These are phyloP conservation scores for Oceanites oceanicus DNA, from an alignment of 2,113 vertebrate species.

Conservation along the genomic window DNA sequence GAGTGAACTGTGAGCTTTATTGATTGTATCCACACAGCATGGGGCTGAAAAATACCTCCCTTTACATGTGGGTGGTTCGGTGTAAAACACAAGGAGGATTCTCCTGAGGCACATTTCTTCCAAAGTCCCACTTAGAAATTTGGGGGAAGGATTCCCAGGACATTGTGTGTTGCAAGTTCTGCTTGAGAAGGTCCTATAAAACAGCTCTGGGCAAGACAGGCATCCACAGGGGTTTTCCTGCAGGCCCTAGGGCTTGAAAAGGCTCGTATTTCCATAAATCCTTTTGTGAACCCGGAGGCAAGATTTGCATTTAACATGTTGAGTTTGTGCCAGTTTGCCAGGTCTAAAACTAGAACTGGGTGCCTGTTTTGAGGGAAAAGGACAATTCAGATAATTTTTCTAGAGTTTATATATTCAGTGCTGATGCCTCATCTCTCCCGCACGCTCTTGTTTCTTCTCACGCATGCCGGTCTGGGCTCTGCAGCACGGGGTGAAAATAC, in stretches of 20 bases:
- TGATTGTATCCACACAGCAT: neutral
- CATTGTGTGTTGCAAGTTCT: neutral
- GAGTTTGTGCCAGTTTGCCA: neutral
- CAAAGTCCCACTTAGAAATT: neutral
- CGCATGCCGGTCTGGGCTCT: neutral
- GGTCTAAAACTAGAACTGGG: neutral
- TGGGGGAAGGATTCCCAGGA: neutral
- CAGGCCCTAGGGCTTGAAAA: neutral
- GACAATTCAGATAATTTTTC: neutral
- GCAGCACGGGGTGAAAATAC: neutral
- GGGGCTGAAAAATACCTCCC: neutral
- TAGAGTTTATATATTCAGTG: rapidly evolving
- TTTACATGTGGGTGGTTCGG: neutral
- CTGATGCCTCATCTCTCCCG: neutral
- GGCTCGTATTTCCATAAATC: neutral
- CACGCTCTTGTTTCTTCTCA: neutral
- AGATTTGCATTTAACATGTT: neutral
- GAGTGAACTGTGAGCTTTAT: neutral
- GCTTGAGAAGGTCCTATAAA: neutral
- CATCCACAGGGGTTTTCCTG: neutral
- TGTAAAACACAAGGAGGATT: neutral
- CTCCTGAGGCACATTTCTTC: neutral
- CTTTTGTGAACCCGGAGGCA: neutral
- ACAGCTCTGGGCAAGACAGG: neutral
- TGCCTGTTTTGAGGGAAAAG: neutral